Conservation (phyloP, 2,888 invertebrate species). For the Chaitophorus viminalis region DNA sequence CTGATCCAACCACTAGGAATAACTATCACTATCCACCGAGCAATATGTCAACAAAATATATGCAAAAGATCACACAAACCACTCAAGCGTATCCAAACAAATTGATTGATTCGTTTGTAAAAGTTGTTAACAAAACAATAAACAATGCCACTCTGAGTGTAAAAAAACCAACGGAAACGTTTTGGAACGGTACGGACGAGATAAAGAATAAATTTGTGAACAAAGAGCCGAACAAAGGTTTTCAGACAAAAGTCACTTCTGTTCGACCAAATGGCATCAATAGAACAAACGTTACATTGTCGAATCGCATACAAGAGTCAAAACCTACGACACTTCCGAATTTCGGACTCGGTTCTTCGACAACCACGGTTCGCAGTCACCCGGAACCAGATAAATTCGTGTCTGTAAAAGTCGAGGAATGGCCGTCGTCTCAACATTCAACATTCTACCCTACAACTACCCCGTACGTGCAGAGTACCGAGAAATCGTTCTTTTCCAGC, state of each 20-base stretch:
- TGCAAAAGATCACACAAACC: conserved; percentile 52
- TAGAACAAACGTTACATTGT: conserved; percentile 51
- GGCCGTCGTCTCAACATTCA: conserved; percentile 36
- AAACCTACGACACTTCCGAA: conserved; percentile 20
- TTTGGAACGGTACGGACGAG: conserved; percentile 27
- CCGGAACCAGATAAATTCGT: conserved; percentile 36
- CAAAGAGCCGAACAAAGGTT: conserved; percentile 25
- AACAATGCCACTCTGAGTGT: not conserved
- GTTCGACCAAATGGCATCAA: conserved; percentile 33
- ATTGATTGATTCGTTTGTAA: conserved; percentile 18
- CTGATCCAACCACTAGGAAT: conserved; percentile 22
- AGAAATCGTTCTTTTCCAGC: conserved; percentile 38
- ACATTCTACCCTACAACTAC: not conserved
- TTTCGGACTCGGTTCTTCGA: not conserved
- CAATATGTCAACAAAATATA: conserved; percentile 54
- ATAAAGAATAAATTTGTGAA: conserved; percentile 19
- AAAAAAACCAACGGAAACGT: not conserved
- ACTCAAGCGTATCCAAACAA: conserved; percentile 52
- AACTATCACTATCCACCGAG: conserved; percentile 53
- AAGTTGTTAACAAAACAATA: conserved; percentile 20
- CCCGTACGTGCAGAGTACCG: conserved; percentile 32
- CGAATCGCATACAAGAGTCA: conserved; percentile 48
- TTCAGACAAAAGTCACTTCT: conserved; percentile 39
- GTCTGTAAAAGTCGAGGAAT: conserved; percentile 44
- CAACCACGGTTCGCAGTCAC: conserved; percentile 20